These are phyloP conservation scores for Tinamus guttatus DNA, from an alignment of 2,113 vertebrate species.

Conservation along the genomic window DNA sequence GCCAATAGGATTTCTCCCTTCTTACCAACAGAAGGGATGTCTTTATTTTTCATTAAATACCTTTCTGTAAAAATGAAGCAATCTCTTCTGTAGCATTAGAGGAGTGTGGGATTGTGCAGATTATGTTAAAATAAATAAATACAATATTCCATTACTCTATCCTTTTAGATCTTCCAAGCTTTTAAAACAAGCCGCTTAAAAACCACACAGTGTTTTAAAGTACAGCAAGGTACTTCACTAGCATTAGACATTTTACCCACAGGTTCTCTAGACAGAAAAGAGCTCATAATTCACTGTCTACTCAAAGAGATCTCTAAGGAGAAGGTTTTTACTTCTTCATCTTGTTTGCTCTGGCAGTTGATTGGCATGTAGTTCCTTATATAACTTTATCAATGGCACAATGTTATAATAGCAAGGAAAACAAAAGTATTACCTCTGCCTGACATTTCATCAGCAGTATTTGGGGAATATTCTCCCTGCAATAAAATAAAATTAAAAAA, in stretches of 20 bases:
- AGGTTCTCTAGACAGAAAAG: conserved; percentile 1
- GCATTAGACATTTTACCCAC: conserved; percentile 13
- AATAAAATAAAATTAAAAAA: background rate
- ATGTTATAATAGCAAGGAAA: conserved; percentile 74
- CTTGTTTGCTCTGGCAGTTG: conserved; percentile 60
- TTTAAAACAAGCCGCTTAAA: background rate
- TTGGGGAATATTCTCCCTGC: conserved; percentile 68
- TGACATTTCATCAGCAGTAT: conserved; percentile 69
- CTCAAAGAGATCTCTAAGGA: conserved; percentile 48
- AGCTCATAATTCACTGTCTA: conserved; percentile 53
- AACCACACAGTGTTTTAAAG: background rate
- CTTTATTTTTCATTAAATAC: conserved; percentile 8
- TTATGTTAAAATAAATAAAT: background rate
- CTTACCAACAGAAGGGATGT: background rate
- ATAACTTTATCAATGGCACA: conserved; percentile 72
- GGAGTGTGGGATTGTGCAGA: background rate
- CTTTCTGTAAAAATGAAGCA: background rate
- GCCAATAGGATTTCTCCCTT: background rate
- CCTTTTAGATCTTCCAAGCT: conserved; percentile 2
- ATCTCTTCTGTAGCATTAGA: background rate
- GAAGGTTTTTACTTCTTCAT: conserved; percentile 46
- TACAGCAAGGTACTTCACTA: background rate
- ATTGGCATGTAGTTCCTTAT: conserved; percentile 66
- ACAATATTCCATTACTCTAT: background rate
- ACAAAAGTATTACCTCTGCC: conserved; percentile 64